These are phyloP conservation scores for Tetragonula clypearis DNA, from an alignment of 1,140 invertebrate species.

Conservation along the genomic window DNA sequence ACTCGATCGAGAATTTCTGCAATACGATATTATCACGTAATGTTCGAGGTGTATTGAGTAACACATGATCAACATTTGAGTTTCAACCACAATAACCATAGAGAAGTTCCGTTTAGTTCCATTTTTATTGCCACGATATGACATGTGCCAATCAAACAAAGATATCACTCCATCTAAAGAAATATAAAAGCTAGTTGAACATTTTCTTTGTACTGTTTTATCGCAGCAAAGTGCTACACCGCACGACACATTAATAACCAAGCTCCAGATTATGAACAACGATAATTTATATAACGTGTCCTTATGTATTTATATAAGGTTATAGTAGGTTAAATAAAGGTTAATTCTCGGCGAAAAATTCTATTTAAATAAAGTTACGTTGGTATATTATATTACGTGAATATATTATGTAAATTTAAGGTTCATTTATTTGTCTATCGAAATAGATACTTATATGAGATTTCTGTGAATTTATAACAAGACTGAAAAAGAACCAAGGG, in stretches of 20 bases:
- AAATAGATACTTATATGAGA: too few species aligned
- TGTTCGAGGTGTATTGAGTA: neutral
- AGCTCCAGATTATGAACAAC: neutral
- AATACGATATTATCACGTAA: neutral
- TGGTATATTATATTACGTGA: too few species aligned
- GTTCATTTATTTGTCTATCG: too few species aligned
- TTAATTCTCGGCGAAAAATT: too few species aligned
- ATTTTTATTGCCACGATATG: neutral
- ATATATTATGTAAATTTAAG: too few species aligned
- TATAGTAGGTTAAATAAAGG: too few species aligned
- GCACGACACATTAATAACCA: neutral
- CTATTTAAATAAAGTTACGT: too few species aligned
- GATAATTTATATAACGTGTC: too few species aligned
- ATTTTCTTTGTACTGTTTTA: neutral
- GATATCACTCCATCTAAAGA: neutral
- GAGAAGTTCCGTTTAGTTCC: neutral
- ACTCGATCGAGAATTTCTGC: neutral
- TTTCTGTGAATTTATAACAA: too few species aligned
- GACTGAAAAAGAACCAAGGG: too few species aligned
- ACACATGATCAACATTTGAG: neutral
- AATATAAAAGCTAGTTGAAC: neutral
- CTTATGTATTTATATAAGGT: too few species aligned
- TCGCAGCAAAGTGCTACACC: neutral
- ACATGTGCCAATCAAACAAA: slow-evolving; percentile 8
- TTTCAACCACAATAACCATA: neutral